Evolutionary conservation across 2,797 vertebrate species (phyloP).

Genomic region (Amblyraja radiata): DNA sequence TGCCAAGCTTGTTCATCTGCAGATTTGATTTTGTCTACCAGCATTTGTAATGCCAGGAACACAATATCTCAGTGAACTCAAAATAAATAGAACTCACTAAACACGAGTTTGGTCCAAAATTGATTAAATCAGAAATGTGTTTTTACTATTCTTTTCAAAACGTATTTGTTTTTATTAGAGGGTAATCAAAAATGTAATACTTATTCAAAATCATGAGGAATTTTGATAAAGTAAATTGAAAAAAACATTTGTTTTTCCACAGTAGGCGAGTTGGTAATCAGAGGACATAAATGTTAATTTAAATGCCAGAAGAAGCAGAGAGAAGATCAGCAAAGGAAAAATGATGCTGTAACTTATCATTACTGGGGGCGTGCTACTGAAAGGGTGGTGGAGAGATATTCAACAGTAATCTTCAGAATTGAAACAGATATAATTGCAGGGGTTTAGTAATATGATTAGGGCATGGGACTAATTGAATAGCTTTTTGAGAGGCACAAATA

Average conservation of each 20-base stretch:
- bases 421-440: background rate
- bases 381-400: background rate
- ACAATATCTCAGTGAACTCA: background rate
- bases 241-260: background rate
- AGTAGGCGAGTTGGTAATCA: background rate
- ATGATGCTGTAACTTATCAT: background rate
- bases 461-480: background rate
- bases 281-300: background rate
- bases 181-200: background rate
- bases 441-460: background rate
- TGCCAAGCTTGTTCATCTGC: conserved; percentile 6
- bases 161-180: background rate
- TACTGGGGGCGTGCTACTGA: too few relatives aligned
- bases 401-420: background rate
- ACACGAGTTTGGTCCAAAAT: background rate
- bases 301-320: background rate
- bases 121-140: background rate
- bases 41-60: conserved; percentile 29
- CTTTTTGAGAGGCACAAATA: background rate
- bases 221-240: background rate
- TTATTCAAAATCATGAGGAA: background rate
- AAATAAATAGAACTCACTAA: background rate
- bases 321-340: too few relatives aligned
- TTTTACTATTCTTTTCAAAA: background rate
- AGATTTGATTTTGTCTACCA: conserved; percentile 14